These are phyloP conservation scores for Drosophila eugracilis DNA, from an alignment of 1,140 invertebrate species.

Conservation along the genomic window DNA sequence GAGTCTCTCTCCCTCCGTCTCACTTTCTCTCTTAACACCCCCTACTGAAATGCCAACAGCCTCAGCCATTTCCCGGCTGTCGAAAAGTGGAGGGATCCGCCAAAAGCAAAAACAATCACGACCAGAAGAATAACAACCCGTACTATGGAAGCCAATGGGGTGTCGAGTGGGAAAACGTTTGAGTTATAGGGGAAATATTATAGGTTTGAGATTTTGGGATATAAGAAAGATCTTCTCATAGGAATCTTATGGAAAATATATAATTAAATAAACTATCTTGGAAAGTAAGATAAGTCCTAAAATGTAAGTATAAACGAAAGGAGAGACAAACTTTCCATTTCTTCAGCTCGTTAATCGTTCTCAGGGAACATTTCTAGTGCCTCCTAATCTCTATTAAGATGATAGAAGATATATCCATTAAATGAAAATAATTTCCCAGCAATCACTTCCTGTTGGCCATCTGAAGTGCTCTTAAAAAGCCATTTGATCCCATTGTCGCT, in stretches of 20 bases:
- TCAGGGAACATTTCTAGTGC: neutral
- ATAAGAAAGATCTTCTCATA: too few relatives aligned
- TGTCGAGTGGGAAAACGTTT: neutral
- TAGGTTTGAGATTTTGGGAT: too few relatives aligned
- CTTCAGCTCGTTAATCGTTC: too few relatives aligned
- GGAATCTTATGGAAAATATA: too few relatives aligned
- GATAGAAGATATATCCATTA: neutral
- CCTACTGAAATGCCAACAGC: conserved; percentile 18
- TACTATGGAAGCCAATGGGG: conserved; percentile 41
- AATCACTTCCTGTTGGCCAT: neutral
- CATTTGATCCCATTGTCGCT: conserved; percentile 43
- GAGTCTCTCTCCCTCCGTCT: conserved; percentile 25
- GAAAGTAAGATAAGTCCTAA: too few relatives aligned
- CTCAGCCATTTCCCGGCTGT: conserved; percentile 5
- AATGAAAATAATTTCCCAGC: neutral
- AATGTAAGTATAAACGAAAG: too few relatives aligned
- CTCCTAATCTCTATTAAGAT: neutral
- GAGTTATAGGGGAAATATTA: too few relatives aligned
- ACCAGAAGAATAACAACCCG: conserved; percentile 18
- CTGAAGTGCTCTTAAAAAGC: conserved; percentile 7
- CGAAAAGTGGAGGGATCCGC: conserved; percentile 30
- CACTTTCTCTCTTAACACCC: conserved; percentile 21
- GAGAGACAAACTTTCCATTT: too few relatives aligned
- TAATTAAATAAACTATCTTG: too few relatives aligned
- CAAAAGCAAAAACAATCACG: conserved; percentile 36